phyloP scores from a whole-genome alignment of 2,888 invertebrate genomes.

The Brachypalpus laphriformis region DNA sequence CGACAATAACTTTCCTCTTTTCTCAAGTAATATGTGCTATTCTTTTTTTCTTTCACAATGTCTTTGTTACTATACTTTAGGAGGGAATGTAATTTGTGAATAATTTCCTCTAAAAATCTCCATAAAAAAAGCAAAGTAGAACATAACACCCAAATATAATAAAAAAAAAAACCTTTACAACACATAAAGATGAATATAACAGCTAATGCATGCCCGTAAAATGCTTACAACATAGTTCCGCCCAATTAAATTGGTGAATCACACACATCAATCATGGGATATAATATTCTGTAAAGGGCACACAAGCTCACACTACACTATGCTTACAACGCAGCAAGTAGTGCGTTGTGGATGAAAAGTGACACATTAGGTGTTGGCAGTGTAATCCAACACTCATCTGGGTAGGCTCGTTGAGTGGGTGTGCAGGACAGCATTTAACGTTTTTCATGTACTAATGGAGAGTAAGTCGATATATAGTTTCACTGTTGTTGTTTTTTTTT shows the following conservation, averaged over 20 bases:
- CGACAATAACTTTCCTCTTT: background rate
- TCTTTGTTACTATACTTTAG: slow-evolving; percentile 3
- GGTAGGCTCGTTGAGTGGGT: slow-evolving; percentile 3
- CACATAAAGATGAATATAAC: slow-evolving; percentile 37
- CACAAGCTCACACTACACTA: background rate
- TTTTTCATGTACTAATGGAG: slow-evolving; percentile 27
- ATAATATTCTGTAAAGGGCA: slow-evolving; percentile 28
- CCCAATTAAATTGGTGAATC: slow-evolving; percentile 59
- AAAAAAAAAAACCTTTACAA: slow-evolving; percentile 23
- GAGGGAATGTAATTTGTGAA: slow-evolving; percentile 21
- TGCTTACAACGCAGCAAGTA: background rate
- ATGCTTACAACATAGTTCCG: slow-evolving; percentile 55
- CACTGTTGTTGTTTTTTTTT: background rate
- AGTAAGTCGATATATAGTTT: slow-evolving; percentile 16
- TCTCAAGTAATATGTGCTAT: background rate
- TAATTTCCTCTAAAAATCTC: slow-evolving; percentile 10
- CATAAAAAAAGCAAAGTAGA: background rate
- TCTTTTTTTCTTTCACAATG: no score
- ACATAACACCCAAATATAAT: background rate
- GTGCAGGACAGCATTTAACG: slow-evolving; percentile 36
- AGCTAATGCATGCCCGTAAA: slow-evolving; percentile 47
- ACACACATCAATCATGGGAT: slow-evolving; percentile 55
- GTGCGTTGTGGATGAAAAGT: slow-evolving; percentile 30
- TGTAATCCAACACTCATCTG: slow-evolving; percentile 36
- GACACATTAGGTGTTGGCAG: slow-evolving; percentile 35